Percentiles rank a stretch among this genome's conserved stretches.
Conservation (phyloP, 2,797 vertebrate species). For the Anniella stebbinsi region DNA sequence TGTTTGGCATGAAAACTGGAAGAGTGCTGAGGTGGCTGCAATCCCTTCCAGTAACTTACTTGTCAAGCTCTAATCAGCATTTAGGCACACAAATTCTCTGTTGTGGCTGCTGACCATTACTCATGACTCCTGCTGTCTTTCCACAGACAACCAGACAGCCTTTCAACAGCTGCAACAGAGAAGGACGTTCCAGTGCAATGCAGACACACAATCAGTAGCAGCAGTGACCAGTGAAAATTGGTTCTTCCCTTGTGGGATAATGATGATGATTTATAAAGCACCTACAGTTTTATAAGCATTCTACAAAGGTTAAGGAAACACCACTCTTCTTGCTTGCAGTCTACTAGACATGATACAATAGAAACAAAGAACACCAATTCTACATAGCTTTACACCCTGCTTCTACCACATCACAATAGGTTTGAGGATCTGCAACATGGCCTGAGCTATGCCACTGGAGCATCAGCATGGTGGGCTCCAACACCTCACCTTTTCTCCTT, state of each 20-base stretch:
- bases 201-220: neutral
- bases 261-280: neutral
- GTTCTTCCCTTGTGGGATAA: neutral
- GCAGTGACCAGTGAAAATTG: neutral
- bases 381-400: neutral
- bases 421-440: neutral
- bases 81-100: neutral
- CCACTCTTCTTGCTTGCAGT: neutral
- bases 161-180: neutral
- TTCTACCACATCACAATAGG: neutral
- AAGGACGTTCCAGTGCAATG: neutral
- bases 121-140: neutral
- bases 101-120: neutral
- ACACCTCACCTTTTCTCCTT: neutral
- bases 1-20: neutral
- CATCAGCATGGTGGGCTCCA: neutral
- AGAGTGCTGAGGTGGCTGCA: neutral
- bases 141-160: no score
- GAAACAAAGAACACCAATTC: neutral
- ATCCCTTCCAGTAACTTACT: neutral
- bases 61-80: neutral
- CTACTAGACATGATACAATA: neutral
- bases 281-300: neutral
- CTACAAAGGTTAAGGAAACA: neutral
- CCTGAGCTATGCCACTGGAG: neutral